Conservation (phyloP, 1,140 invertebrate species). For the Stratiolaelaps scimitus region DNA sequence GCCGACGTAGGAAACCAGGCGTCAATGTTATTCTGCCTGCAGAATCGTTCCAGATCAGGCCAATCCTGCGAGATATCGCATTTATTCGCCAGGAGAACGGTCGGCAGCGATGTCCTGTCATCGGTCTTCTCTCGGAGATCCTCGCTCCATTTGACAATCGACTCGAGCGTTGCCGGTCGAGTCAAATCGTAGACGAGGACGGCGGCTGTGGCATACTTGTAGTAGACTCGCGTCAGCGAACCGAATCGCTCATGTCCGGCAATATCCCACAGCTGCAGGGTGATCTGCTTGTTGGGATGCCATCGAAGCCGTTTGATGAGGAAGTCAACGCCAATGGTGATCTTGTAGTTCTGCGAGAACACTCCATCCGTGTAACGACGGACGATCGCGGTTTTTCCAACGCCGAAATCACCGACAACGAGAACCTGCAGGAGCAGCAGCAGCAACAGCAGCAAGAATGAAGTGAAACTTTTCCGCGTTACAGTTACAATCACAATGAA, state of each 20-base stretch:
- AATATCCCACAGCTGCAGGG: constrained; percentile 48
- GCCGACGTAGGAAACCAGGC: constrained; percentile 48
- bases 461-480: too few relatives aligned
- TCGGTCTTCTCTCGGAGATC: constrained; percentile 49
- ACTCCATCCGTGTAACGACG: constrained; percentile 20
- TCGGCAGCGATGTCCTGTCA: constrained; percentile 44
- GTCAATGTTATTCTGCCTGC: constrained; percentile 44
- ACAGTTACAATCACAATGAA: too few relatives aligned
- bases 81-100: constrained; percentile 48
- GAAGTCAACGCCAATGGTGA: constrained; percentile 49
- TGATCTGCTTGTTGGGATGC: constrained; percentile 45
- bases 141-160: constrained; percentile 47
- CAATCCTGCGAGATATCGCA: constrained; percentile 40
- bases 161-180: constrained; percentile 44
- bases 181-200: constrained; percentile 46
- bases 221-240: constrained; percentile 49
- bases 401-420: constrained; percentile 23
- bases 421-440: not conserved
- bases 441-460: not conserved
- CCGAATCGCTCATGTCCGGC: constrained; percentile 48
- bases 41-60: constrained; percentile 43
- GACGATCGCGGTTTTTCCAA: constrained; percentile 25
- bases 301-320: constrained; percentile 46
- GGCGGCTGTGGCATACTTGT: constrained; percentile 47
- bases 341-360: constrained; percentile 21